Base-by-base conservation (phyloP, 2,888 invertebrate genomes). In the Ptychoptera contaminata region DNA sequence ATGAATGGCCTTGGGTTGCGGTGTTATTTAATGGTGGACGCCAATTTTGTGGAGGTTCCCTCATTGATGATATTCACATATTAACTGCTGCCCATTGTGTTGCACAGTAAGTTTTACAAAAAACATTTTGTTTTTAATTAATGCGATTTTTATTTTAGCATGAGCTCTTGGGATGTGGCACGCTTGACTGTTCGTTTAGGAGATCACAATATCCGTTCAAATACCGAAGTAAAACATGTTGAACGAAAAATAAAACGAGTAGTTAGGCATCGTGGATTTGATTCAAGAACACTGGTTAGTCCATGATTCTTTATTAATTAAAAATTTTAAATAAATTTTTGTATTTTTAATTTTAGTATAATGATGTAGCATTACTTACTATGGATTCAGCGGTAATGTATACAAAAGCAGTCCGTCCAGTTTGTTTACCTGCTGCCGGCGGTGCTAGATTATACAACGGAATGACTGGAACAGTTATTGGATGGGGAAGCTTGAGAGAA, bases 21-120 rank as follows among this genome's bases (percentile, higher is more conserved):
- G 87, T 81, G 2, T 67, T 91, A 32, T 85, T 90, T 61, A 86
- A 84, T 59, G 75, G 74, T 7, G 85, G 84, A 12, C 73, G 86
- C 31, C 87, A 90, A 61, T 88, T 90, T 64, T 90, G 90, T 59
- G 90, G 88, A 2, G 90, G 88, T 9, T 86, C 87, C 1, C 68
- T 90, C 38, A 82, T 90, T 49, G 86, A 88, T 55, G 74, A 77
- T 50, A 65, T 61, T 42, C 87, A 88, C 57, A 77, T 90, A 41
- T 67, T 90, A 11, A 82, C 88, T 2, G 87, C 88, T 2, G 88
- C 90, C 2, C 88, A 90, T 66, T 90, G 90, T 60, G 84, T 90
- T 23, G 85, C 86, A 30, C 83, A 85, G 88, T 88, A 70, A 75
- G 78, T 65, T 46, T 16, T 11, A 42, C 16, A 31, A 15, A n/a